These are phyloP conservation scores for Oscheius sp. DNA, from an alignment of 2,888 invertebrate species.

Conservation along the genomic window DNA sequence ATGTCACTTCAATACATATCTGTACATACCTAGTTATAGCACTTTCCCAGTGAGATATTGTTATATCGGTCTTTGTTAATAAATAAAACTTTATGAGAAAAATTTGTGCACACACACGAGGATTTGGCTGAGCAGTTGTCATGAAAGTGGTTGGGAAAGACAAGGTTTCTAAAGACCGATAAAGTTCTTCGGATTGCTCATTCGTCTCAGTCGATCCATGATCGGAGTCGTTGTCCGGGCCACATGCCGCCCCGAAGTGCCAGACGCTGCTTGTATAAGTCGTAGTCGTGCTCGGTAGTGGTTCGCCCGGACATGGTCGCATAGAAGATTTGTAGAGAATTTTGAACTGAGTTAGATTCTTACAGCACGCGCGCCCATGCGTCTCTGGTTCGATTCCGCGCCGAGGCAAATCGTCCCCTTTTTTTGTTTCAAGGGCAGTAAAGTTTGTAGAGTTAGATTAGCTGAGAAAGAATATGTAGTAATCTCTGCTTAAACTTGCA, in stretches of 20 bases:
- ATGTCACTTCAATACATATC: slow-evolving; percentile 27
- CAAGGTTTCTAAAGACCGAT: slow-evolving; percentile 39
- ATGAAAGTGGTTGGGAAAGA: slow-evolving; percentile 6
- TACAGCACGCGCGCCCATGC: too few relatives aligned
- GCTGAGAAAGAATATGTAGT: too few relatives aligned
- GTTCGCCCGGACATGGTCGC: slow-evolving; percentile 89
- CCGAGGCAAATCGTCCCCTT: too few relatives aligned
- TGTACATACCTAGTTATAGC: slow-evolving; percentile 14
- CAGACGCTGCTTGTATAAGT: slow-evolving; percentile 78
- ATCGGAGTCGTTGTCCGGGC: slow-evolving; percentile 59
- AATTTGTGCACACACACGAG: slow-evolving; percentile 15
- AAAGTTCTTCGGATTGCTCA: slow-evolving; percentile 65
- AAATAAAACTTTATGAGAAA: slow-evolving; percentile 20
- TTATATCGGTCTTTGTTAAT: not conserved
- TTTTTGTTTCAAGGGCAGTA: too few relatives aligned
- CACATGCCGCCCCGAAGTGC: slow-evolving; percentile 51
- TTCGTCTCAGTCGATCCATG: slow-evolving; percentile 63
- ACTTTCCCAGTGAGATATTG: slow-evolving; percentile 1
- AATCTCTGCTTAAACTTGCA: too few relatives aligned
- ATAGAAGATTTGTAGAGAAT: too few relatives aligned
- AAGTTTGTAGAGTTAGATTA: too few relatives aligned
- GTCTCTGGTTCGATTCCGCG: too few relatives aligned
- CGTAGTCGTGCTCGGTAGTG: slow-evolving; percentile 91
- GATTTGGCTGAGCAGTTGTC: slow-evolving; percentile 3
- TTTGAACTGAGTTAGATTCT: too few relatives aligned